These are phyloP conservation scores for Helicoverpa zea DNA, from an alignment of 1,140 invertebrate species.

Conservation along the genomic window DNA sequence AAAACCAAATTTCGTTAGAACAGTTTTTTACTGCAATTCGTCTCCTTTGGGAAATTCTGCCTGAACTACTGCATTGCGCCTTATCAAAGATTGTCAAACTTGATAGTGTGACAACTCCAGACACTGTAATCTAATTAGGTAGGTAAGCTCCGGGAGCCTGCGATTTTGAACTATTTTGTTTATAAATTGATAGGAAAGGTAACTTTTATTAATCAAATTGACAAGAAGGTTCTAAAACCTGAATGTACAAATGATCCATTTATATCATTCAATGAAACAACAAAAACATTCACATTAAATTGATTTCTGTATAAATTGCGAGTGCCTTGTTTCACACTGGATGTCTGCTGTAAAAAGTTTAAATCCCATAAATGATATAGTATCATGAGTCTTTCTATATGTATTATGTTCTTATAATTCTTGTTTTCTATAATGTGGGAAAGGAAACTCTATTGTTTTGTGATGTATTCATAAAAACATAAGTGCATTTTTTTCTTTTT, in stretches of 20 bases:
- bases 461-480: slow-evolving; percentile 21
- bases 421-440: slow-evolving; percentile 50
- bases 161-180: background rate
- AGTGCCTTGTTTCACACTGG: slow-evolving; percentile 18
- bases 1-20: slow-evolving; percentile 17
- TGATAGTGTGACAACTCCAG: background rate
- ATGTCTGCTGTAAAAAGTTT: slow-evolving; percentile 7
- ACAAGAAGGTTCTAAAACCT: too few relatives aligned
- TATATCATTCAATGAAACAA: background rate
- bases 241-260: too few relatives aligned
- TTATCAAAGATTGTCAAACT: background rate
- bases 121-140: slow-evolving; percentile 39
- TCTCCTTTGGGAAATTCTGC: background rate
- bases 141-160: slow-evolving; percentile 4
- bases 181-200: background rate
- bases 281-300: background rate
- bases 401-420: background rate
- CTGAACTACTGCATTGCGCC: slow-evolving; percentile 30
- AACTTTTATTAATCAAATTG: too few relatives aligned
- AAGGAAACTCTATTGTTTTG: slow-evolving; percentile 47
- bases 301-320: background rate
- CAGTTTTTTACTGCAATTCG: background rate
- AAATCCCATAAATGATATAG: slow-evolving; percentile 11
- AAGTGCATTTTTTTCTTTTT: slow-evolving; percentile 22
- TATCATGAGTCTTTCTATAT: slow-evolving; percentile 11